These are phyloP conservation scores for Anhinga rufa DNA, from an alignment of 2,113 vertebrate species.

Conservation along the genomic window DNA sequence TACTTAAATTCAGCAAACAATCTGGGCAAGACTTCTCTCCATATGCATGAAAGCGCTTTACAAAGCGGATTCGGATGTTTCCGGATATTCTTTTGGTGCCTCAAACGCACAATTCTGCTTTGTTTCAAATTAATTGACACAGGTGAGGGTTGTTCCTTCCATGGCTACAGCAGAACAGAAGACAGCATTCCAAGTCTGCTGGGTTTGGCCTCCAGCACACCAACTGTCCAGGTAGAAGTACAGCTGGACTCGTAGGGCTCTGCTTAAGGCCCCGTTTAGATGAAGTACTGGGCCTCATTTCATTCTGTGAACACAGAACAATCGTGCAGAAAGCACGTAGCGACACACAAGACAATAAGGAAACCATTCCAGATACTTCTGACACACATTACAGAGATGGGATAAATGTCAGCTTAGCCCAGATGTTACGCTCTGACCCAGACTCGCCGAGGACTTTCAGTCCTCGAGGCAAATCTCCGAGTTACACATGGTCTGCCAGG, in stretches of 20 bases:
- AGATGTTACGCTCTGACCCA: background rate
- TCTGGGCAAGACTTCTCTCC: background rate
- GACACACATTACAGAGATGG: rapidly evolving
- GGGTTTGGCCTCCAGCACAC: background rate
- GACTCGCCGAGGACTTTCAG: background rate
- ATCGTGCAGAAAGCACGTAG: rapidly evolving
- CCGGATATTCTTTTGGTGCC: background rate
- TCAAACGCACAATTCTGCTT: background rate
- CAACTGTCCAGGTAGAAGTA: background rate
- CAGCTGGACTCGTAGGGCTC: background rate
- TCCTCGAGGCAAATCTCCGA: background rate
- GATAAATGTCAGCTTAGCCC: background rate
- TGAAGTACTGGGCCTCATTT: background rate
- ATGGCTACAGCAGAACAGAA: background rate
- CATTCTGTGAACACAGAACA: background rate
- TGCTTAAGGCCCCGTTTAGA: background rate
- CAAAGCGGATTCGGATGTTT: background rate
- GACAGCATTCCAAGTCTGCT: background rate
- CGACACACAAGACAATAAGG: background rate
- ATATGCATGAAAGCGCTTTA: background rate
- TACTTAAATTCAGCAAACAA: background rate
- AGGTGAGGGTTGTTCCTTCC: background rate
- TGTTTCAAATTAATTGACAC: background rate
- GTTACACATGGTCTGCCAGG: background rate
- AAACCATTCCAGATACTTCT: background rate